phyloP scores from a whole-genome alignment of 1,140 invertebrate species.

The Drosophila kurseongensis region DNA sequence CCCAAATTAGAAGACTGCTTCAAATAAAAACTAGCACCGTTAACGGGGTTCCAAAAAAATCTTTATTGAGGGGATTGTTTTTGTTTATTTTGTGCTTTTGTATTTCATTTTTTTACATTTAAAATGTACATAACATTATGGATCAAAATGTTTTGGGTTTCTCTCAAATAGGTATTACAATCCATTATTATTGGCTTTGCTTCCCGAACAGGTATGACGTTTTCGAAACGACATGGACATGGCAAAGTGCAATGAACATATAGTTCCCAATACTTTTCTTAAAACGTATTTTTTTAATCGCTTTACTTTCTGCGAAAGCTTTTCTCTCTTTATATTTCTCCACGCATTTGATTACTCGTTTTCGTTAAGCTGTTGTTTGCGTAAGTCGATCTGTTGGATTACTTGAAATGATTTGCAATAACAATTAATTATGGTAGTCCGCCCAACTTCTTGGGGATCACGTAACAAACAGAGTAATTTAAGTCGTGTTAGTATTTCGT shows the following conservation, averaged over 20 bases:
- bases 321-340: constrained; percentile 14
- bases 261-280: constrained; percentile 26
- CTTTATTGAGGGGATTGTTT: constrained; percentile 68
- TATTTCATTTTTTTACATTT: constrained; percentile 63
- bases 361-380: constrained; percentile 18
- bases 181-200: constrained; percentile 24
- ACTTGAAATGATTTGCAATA: constrained; percentile 30
- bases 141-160: constrained; percentile 55
- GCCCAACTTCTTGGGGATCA: constrained; percentile 25
- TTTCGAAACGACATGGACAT: constrained; percentile 48
- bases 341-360: constrained; percentile 33
- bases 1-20: too few relatives aligned
- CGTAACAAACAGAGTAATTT: constrained; percentile 54
- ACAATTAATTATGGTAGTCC: constrained; percentile 32
- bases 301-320: constrained; percentile 6
- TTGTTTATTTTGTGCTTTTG: constrained; percentile 53
- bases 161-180: constrained; percentile 30
- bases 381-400: constrained; percentile 23
- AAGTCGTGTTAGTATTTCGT: constrained; percentile 34
- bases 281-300: constrained; percentile 20
- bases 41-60: constrained; percentile 74
- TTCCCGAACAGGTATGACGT: constrained; percentile 29
- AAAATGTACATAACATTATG: constrained; percentile 64
- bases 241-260: constrained; percentile 12
- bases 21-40: neutral